Conservation (phyloP, 2,888 invertebrate species). For the Tetranychus truncatus region DNA sequence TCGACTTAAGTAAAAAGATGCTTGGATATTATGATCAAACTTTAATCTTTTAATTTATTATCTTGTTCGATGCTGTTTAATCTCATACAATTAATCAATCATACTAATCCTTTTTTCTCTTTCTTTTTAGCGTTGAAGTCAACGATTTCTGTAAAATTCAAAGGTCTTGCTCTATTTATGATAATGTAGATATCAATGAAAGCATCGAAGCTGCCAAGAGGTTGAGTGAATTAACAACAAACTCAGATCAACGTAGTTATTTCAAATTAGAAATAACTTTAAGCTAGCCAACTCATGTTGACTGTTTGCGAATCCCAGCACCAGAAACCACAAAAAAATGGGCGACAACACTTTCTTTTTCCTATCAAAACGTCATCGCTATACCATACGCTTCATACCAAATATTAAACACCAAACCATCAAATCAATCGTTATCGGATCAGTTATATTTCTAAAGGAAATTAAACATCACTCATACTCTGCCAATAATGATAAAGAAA, state of each 20-base stretch:
- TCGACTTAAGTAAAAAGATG: too few relatives aligned
- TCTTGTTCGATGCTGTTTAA: background rate
- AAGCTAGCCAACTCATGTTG: background rate
- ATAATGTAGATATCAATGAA: constrained; percentile 25
- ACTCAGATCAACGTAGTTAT: background rate
- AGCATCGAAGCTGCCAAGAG: constrained; percentile 23
- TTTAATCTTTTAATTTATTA: background rate
- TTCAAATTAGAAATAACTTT: background rate
- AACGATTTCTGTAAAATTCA: constrained; percentile 20
- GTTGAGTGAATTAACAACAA: constrained; percentile 11
- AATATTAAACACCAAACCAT: too few relatives aligned
- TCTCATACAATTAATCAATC: background rate
- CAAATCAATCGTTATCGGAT: too few relatives aligned
- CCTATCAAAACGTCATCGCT: too few relatives aligned
- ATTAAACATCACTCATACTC: too few relatives aligned
- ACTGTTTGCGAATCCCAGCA: too few relatives aligned
- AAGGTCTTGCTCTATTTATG: constrained; percentile 26
- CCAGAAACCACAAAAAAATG: too few relatives aligned
- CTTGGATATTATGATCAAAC: too few relatives aligned
- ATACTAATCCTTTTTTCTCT: background rate
- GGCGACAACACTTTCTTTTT: too few relatives aligned
- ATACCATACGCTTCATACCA: too few relatives aligned
- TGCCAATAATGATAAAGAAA: too few relatives aligned
- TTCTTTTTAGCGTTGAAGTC: background rate
- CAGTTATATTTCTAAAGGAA: too few relatives aligned